Percentiles rank a stretch among this genome's conserved stretches.
Evolutionary conservation across 2,888 invertebrate genomes (phyloP).

Genomic region (Platerodrilus igneus): DNA sequence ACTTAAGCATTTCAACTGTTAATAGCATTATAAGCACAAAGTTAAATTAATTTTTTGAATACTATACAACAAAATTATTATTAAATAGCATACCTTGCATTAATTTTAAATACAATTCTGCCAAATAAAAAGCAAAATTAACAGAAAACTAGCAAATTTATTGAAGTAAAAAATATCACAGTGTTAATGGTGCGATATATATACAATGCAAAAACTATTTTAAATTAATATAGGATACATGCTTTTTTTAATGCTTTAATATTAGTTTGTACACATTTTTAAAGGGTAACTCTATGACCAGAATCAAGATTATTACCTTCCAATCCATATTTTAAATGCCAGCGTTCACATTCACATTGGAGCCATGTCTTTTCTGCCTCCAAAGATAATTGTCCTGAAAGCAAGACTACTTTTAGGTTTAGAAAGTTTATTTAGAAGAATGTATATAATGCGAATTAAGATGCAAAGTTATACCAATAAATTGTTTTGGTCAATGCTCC

Average conservation of each 20-base stretch:
- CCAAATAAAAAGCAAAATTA: no score
- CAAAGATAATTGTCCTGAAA: constrained; percentile 73
- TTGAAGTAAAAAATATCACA: constrained; percentile 41
- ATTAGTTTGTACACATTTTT: constrained; percentile 16
- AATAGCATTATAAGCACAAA: no score
- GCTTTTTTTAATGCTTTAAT: constrained; percentile 10
- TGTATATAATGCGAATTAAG: no score
- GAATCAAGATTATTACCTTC: constrained; percentile 60
- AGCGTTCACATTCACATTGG: constrained; percentile 83
- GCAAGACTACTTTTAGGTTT: no score
- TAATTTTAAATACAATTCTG: no score
- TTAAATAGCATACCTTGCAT: no score
- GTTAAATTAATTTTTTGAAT: no score
- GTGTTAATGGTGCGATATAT: constrained; percentile 29
- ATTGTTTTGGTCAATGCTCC: no score
- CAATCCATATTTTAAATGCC: constrained; percentile 77
- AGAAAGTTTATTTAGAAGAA: no score
- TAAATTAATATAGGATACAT: constrained; percentile 12
- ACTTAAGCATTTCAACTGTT: no score
- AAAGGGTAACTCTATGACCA: constrained; percentile 32
- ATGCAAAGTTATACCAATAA: no score
- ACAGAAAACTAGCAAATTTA: constrained; percentile 37
- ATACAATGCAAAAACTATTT: constrained; percentile 18
- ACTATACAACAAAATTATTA: no score
- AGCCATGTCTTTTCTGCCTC: constrained; percentile 88